Evolutionary conservation across 2,797 vertebrate species (phyloP), one percentile per base, ranked within the genome.

Genomic region (Potorous gilbertii): DNA sequence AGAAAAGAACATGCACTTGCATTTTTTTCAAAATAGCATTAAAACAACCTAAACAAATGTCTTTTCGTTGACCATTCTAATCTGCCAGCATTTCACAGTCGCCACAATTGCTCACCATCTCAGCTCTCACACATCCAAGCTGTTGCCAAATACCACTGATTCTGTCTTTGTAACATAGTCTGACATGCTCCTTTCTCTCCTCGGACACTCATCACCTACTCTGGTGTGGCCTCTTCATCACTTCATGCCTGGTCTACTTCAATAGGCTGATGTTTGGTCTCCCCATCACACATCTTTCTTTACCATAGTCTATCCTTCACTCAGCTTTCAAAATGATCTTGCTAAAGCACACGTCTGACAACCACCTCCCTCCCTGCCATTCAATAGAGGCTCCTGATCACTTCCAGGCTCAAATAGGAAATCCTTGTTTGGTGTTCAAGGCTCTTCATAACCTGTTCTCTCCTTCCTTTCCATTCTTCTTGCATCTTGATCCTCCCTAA

Each of bases 1-100:
- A 93, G 91, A 56, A 81, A 94, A 54, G 14, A 29, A 31, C 34
- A 89, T 46, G 31, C 14, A 31, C 31, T 62, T 95, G 31, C 29
- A 96, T 96, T 95, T 28, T 5, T 91, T 92, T 94, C 66, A 62
- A 87, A 96, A 92, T 90, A 92, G 93, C 90, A n/a, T 89, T 89
- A 46, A 81, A 96, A 81, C n/a, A 93, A 94, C 52, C 59, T 28
- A 74, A 93, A 90, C 74, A 6, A 55, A 92, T 93, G 74, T 59
- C 46, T 91, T 90, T 90, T 21, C 54, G 9, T 93, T 96, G 92
- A 40, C 13, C 11, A 56, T 91, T 90, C 50, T 6, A 93, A n/a
- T 95, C 55, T 55, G 74, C 40, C 40, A 87, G 12, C 24, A 87
- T 50, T 87, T 87, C 40, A n/a, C n/a, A 11, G 11, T 50, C 0